These are phyloP conservation scores for Anguilla pacifica DNA, from an alignment of 2,797 vertebrate genomes.

Conservation along the genomic window DNA sequence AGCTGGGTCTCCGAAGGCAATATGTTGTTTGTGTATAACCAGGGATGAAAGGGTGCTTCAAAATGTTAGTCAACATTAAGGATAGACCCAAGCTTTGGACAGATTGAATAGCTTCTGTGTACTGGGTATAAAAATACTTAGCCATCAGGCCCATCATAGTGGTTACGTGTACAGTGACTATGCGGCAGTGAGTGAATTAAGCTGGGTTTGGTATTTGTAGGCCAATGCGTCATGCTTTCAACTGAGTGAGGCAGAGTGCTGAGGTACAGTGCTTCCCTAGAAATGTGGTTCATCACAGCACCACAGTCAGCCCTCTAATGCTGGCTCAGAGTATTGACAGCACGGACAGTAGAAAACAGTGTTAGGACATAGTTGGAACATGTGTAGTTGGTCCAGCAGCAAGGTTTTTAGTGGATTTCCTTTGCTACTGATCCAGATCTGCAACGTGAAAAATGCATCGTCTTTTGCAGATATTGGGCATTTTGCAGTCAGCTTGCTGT, in stretches of 20 bases:
- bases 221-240: constrained; percentile 65
- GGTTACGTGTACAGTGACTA: constrained; percentile 41
- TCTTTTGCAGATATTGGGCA: neutral
- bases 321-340: constrained; percentile 53
- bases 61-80: neutral
- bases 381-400: neutral
- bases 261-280: constrained; percentile 67
- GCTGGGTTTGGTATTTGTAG: constrained; percentile 69
- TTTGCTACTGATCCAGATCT: neutral
- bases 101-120: neutral
- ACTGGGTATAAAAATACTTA: neutral
- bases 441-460: neutral
- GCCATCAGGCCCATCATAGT: constrained; percentile 19
- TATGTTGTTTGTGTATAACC: neutral
- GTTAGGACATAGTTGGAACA: constrained; percentile 61
- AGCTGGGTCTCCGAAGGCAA: neutral
- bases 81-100: neutral
- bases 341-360: constrained; percentile 68
- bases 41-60: neutral
- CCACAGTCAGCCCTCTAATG: constrained; percentile 62
- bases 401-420: neutral
- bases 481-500: neutral
- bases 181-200: constrained; percentile 47
- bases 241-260: constrained; percentile 66
- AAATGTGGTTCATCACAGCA: constrained; percentile 71